A percentile compares a stretch with the other conserved stretches of the same genome.
Evolutionary conservation across 2,797 vertebrate species (phyloP).

Genomic region (Karalla daura): DNA sequence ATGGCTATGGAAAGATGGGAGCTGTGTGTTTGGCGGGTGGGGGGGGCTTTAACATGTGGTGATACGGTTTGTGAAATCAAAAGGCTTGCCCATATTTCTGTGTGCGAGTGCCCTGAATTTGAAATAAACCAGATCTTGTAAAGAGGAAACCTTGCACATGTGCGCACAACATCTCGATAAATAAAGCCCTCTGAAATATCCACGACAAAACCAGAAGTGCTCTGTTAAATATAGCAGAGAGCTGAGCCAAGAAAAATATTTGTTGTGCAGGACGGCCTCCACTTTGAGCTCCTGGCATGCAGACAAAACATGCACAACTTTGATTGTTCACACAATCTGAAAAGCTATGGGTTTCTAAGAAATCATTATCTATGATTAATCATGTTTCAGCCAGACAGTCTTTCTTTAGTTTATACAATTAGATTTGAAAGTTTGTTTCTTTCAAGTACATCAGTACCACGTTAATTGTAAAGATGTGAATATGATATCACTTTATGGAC

Average conservation of each 20-base stretch:
- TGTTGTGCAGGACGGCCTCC: slow-evolving; percentile 18
- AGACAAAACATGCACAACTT: slow-evolving; percentile 12
- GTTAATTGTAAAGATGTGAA: not conserved
- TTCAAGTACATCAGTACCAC: too few species aligned
- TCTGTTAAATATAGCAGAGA: slow-evolving; percentile 49
- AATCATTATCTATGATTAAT: not conserved
- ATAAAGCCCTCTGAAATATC: slow-evolving; percentile 53
- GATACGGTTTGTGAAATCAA: slow-evolving; percentile 15
- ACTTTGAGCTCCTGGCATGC: slow-evolving; percentile 11
- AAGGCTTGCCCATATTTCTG: slow-evolving; percentile 18
- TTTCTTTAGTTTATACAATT: not conserved
- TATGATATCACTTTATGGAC: not conserved
- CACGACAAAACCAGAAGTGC: slow-evolving; percentile 51
- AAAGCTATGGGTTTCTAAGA: not conserved
- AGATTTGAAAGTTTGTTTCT: too few species aligned
- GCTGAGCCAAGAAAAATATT: slow-evolving; percentile 48
- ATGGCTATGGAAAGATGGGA: slow-evolving; percentile 1
- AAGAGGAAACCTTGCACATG: slow-evolving; percentile 41
- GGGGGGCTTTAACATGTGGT: not conserved
- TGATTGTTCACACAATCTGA: slow-evolving; percentile 2
- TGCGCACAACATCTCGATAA: slow-evolving; percentile 51
- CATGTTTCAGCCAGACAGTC: slow-evolving; percentile 2
- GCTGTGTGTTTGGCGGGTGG: not conserved
- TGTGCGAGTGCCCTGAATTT: slow-evolving; percentile 12
- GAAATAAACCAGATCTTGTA: slow-evolving; percentile 37